Percentiles rank a stretch among this genome's conserved stretches.
Conservation (phyloP, 2,888 invertebrate genomes). For the Megamerina dolium region DNA sequence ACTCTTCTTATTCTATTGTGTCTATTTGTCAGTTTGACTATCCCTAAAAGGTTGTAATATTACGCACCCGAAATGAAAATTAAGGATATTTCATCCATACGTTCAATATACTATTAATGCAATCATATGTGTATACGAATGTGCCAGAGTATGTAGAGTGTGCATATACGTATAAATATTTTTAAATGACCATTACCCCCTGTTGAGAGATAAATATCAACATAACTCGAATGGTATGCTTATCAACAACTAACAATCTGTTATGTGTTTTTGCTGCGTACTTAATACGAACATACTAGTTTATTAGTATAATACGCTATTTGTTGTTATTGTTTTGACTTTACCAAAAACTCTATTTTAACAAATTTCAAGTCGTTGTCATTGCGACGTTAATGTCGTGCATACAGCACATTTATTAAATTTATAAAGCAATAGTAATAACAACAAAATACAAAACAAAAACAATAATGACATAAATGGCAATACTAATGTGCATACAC, state of each 20-base stretch:
- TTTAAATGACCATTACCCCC: conserved; percentile 22
- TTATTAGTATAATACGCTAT: background rate
- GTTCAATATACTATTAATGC: too few species aligned
- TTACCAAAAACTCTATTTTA: too few species aligned
- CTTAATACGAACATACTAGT: background rate
- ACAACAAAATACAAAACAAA: too few species aligned
- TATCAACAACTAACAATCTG: conserved; percentile 14
- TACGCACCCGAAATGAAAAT: too few species aligned
- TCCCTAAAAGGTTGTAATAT: conserved; percentile 12
- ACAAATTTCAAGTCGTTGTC: conserved; percentile 13
- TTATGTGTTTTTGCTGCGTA: background rate
- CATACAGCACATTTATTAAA: conserved; percentile 18
- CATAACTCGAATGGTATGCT: conserved; percentile 12
- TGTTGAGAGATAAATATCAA: conserved; percentile 24
- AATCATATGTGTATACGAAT: too few species aligned
- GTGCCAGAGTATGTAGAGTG: too few species aligned
- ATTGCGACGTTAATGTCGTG: conserved; percentile 16
- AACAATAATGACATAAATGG: background rate
- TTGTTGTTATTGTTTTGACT: conserved; percentile 8
- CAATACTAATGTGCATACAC: background rate
- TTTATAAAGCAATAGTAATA: conserved; percentile 7
- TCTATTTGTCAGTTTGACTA: too few species aligned
- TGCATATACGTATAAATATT: conserved; percentile 8
- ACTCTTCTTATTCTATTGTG: too few species aligned
- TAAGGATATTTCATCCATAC: too few species aligned